Percentiles rank a stretch among this genome's conserved stretches.
These are phyloP conservation scores for Leucoraja ocellata DNA, from an alignment of 2,797 vertebrate species.

Conservation along the genomic window DNA sequence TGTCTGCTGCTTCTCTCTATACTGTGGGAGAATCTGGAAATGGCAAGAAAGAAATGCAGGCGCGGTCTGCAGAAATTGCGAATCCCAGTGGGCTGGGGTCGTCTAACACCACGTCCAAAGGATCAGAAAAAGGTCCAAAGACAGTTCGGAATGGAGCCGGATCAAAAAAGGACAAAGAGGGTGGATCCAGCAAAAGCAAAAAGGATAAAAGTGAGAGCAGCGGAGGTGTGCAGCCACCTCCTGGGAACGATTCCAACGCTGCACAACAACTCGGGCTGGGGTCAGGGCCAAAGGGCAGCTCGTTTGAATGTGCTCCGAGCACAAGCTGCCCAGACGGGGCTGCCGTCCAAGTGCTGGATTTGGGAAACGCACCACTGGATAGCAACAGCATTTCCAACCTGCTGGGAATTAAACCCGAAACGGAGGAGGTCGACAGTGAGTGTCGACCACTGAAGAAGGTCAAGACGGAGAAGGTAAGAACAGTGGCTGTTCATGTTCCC, in stretches of 20 bases:
- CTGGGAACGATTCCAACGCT: conserved; percentile 75
- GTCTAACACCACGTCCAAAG: conserved; percentile 68
- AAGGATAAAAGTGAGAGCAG: conserved; percentile 85
- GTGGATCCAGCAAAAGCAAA: conserved; percentile 82
- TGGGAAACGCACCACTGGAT: conserved; percentile 89
- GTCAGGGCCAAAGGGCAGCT: conserved; percentile 70
- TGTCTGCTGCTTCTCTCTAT: conserved; percentile 62
- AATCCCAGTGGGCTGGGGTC: conserved; percentile 61
- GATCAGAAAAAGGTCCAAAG: conserved; percentile 82
- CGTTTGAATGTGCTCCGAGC: conserved; percentile 78
- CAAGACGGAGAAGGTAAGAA: conserved; percentile 93
- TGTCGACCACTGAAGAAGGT: conserved; percentile 90
- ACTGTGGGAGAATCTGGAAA: conserved; percentile 71
- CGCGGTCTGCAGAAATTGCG: conserved; percentile 75
- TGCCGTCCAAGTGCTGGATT: conserved; percentile 62
- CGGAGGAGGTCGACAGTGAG: conserved; percentile 85
- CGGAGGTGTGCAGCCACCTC: conserved; percentile 33
- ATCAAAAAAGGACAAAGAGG: conserved; percentile 92
- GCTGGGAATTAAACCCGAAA: conserved; percentile 82
- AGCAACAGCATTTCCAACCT: conserved; percentile 83
- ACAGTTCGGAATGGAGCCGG: conserved; percentile 74
- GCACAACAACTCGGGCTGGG: conserved; percentile 57
- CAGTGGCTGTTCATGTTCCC: not conserved
- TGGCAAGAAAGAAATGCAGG: conserved; percentile 82
- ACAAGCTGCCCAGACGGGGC: conserved; percentile 62